phyloP scores from a whole-genome alignment of 37 sponge, comb jelly and placozoan genomes.

The Mnemiopsis leidyi region DNA sequence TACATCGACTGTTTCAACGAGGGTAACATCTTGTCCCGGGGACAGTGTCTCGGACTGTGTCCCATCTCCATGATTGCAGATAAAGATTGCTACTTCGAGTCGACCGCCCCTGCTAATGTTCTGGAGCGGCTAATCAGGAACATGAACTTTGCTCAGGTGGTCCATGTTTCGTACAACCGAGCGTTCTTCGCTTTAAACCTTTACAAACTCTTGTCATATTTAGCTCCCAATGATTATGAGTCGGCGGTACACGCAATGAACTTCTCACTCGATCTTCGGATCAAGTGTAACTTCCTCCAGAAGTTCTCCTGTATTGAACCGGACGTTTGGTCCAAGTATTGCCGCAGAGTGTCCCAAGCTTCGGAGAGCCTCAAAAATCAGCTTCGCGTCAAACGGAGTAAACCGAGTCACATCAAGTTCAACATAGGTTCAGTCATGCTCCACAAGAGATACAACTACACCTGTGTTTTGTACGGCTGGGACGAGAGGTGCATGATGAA shows the following conservation, averaged over 20 bases:
- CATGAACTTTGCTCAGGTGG: slow-evolving; percentile 2
- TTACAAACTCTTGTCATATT: slow-evolving; percentile 1
- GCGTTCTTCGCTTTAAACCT: slow-evolving; percentile 38
- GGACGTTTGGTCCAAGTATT: not conserved
- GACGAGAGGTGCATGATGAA: slow-evolving; percentile 75
- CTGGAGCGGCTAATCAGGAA: not conserved
- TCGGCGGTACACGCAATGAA: not conserved
- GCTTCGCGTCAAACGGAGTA: not conserved
- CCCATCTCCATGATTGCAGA: slow-evolving; percentile 25
- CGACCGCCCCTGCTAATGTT: not conserved
- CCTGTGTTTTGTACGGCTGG: slow-evolving; percentile 84
- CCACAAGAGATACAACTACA: slow-evolving; percentile 73
- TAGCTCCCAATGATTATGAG: not conserved
- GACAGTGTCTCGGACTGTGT: slow-evolving; percentile 51
- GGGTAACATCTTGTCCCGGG: slow-evolving; percentile 29
- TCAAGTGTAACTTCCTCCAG: slow-evolving; percentile 37
- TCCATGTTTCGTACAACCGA: not conserved
- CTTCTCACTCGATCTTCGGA: not conserved
- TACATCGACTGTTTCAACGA: slow-evolving; percentile 63
- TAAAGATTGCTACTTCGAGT: slow-evolving; percentile 28
- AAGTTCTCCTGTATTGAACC: not conserved
- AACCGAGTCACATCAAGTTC: not conserved
- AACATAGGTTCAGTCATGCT: slow-evolving; percentile 32
- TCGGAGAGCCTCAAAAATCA: not conserved
- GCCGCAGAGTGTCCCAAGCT: not conserved